phyloP scores from a whole-genome alignment of 1,140 invertebrate species.

The Varroa destructor region DNA sequence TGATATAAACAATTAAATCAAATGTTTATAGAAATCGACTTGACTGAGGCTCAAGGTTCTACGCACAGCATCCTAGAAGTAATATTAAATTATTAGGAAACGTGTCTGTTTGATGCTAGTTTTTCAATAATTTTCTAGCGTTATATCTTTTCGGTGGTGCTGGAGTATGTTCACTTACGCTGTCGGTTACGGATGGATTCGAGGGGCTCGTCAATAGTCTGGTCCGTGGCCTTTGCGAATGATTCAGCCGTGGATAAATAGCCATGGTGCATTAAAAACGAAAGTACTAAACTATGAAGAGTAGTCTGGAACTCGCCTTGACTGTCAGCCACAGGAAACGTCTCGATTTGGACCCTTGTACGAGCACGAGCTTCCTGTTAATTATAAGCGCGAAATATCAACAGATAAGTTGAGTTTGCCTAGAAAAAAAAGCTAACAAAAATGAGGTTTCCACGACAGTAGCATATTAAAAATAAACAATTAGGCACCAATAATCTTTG shows the following conservation, averaged over 20 bases:
- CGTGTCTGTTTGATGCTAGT: slow-evolving; percentile 20
- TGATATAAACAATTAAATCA: no score
- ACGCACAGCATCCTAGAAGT: no score
- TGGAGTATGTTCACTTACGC: slow-evolving; percentile 53
- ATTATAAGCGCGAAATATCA: slow-evolving; percentile 34
- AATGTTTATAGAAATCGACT: no score
- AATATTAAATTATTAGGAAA: no score
- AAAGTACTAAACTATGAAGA: slow-evolving; percentile 87
- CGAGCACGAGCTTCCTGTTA: slow-evolving; percentile 59
- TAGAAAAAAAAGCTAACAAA: background rate
- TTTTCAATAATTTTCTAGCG: background rate
- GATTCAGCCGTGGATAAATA: slow-evolving; percentile 90
- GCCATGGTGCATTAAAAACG: slow-evolving; percentile 92
- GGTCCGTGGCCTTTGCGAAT: slow-evolving; percentile 78
- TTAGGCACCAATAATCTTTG: background rate
- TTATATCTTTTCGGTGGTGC: background rate
- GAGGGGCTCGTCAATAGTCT: slow-evolving; percentile 80
- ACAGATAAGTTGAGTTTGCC: background rate
- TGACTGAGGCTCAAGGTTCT: no score
- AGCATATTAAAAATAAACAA: background rate
- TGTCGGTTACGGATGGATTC: slow-evolving; percentile 91
- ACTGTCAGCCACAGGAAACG: slow-evolving; percentile 68
- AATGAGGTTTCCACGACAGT: background rate
- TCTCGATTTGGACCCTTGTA: slow-evolving; percentile 65
- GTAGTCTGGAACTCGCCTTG: slow-evolving; percentile 81